Evolutionary conservation across 2,888 invertebrate genomes (phyloP).

Genomic region (Ethmia dodecea): DNA sequence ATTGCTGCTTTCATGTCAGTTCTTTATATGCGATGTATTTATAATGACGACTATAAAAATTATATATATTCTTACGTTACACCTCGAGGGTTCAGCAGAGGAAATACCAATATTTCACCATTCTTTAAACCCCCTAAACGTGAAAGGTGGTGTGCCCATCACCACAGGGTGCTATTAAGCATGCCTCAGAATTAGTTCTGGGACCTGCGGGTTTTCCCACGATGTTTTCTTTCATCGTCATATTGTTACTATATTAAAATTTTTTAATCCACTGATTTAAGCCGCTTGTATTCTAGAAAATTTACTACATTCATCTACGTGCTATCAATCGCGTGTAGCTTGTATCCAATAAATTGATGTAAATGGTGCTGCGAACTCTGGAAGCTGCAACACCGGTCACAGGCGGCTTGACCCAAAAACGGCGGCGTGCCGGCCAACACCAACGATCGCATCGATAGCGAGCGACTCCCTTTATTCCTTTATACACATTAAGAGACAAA

Average conservation of each 20-base stretch:
- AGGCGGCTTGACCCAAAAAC: conserved; percentile 69
- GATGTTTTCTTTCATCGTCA: no score
- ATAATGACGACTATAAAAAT: background rate
- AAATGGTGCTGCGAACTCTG: conserved; percentile 32
- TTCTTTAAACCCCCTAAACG: background rate
- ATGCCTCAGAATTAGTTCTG: no score
- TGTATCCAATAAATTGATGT: conserved; percentile 37
- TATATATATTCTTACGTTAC: background rate
- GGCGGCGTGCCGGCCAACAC: conserved; percentile 37
- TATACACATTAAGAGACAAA: no score
- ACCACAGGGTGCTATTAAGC: no score
- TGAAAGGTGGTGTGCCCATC: no score
- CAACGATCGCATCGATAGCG: conserved; percentile 60
- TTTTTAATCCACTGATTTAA: background rate
- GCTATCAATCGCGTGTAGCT: conserved; percentile 2
- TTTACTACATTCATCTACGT: background rate
- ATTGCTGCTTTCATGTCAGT: no score
- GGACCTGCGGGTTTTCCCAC: no score
- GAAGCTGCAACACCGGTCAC: conserved; percentile 41
- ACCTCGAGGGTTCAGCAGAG: background rate
- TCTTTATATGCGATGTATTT: background rate
- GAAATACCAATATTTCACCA: background rate
- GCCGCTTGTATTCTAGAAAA: background rate
- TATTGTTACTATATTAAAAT: background rate
- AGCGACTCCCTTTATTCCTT: no score